Base-by-base conservation (phyloP, 2,797 vertebrate species). In the Helarctos malayanus region DNA sequence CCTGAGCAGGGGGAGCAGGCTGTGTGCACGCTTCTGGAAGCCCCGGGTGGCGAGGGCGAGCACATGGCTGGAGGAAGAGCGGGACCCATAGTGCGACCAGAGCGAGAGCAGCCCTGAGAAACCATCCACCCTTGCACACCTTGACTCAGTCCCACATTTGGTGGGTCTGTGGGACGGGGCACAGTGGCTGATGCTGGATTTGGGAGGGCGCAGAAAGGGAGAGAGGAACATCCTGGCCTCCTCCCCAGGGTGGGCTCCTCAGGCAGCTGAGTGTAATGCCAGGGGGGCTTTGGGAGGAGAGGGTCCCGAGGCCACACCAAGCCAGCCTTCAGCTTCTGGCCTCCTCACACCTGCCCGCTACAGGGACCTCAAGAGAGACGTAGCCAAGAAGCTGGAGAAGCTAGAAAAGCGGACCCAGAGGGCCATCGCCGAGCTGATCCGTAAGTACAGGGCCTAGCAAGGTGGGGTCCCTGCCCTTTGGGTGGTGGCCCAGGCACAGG, bases 381-480 rank as follows among this genome's bases (percentile, higher is more conserved):
- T 99, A 4, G 99, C 99, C 91, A 99, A 99, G 98, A 99, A 99
- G 65, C 98, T 99, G 98, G 99, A 99, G 98, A 99, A 99, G 97
- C 97, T 99, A 94, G 99, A 99, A 97, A 99, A 99, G 98, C 99
- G 99, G 97, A 99, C 99, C 0, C 99, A 99, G 98, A 99, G 99
- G 98, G 99, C 99, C 88, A 99, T 99, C 0, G 99, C 99, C 0
- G 99, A 99, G 97, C 98, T 99, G 89, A 99, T 99, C 92, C 98
- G 99, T 99, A 92, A 85, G 99, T 98, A 6, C 2, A 0, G 59
- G 75, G 71, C 61, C 54, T 18, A 61, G 27, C 15, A 16, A 0
- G 5, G 52, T 1, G n/a, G 38, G 35, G 4, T 11, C 52, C 47
- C 11, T 27, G 29, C 38, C 45, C 57, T 54, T 11, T 0, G 41